These are phyloP conservation scores for Holacanthella duospinosa DNA, from an alignment of 2,888 invertebrate species.

Conservation along the genomic window DNA sequence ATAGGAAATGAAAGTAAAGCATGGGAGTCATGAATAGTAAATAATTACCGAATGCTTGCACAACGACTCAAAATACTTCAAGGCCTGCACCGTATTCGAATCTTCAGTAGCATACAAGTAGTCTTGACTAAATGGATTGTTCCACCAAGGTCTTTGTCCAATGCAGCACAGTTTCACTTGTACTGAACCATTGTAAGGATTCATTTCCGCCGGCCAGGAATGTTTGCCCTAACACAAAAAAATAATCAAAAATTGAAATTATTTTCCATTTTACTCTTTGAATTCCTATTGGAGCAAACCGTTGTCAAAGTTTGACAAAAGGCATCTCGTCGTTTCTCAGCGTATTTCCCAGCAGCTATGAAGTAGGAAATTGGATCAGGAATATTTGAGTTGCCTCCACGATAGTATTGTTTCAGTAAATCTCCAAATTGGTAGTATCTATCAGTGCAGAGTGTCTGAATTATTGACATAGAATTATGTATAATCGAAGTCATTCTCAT, in stretches of 20 bases:
- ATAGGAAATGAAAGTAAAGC: neutral
- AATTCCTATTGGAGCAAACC: neutral
- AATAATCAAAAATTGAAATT: neutral
- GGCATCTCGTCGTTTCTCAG: slow-evolving; percentile 20
- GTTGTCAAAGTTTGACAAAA: slow-evolving; percentile 5
- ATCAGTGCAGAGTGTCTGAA: neutral
- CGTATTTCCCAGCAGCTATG: slow-evolving; percentile 25
- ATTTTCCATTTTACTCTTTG: neutral
- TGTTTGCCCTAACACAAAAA: neutral
- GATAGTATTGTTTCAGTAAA: slow-evolving; percentile 25
- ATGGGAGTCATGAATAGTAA: neutral
- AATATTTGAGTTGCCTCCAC: slow-evolving; percentile 14
- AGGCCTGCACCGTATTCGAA: slow-evolving; percentile 16
- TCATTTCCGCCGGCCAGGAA: slow-evolving; percentile 25
- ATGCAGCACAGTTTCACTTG: slow-evolving; percentile 20
- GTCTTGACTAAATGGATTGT: slow-evolving; percentile 23
- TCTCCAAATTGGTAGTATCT: slow-evolving; percentile 33
- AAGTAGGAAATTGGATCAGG: slow-evolving; percentile 34
- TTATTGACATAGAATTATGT: slow-evolving; percentile 21
- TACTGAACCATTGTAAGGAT: slow-evolving; percentile 16
- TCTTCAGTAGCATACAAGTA: slow-evolving; percentile 21
- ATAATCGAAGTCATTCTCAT: neutral
- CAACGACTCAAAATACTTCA: slow-evolving; percentile 24
- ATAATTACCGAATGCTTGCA: slow-evolving; percentile 28
- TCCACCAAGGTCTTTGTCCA: slow-evolving; percentile 34